Percentiles rank a stretch among this genome's conserved stretches.
phyloP scores from a whole-genome alignment of 1,140 invertebrate species.

The Arion vulgaris region DNA sequence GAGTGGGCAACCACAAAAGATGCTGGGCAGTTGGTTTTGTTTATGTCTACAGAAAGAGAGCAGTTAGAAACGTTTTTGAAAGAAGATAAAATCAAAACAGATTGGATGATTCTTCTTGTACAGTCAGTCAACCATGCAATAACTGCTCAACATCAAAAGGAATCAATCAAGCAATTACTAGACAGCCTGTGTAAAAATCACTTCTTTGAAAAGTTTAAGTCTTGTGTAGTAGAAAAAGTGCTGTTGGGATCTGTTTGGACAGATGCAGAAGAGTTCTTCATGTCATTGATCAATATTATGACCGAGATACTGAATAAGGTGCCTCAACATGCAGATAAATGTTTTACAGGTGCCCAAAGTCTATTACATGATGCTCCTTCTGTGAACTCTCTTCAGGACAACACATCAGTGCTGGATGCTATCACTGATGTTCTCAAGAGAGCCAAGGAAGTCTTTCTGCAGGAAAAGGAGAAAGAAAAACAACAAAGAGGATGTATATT shows the following conservation, averaged over 20 bases:
- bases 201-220: conserved; percentile 1
- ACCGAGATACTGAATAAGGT: neutral
- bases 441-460: neutral
- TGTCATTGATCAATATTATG: neutral
- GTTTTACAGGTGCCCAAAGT: neutral
- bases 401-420: neutral
- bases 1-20: conserved; percentile 9
- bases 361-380: neutral
- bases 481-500: neutral
- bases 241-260: neutral
- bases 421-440: neutral
- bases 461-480: neutral
- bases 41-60: neutral
- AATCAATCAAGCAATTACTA: conserved; percentile 6
- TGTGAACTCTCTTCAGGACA: neutral
- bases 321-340: neutral
- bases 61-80: neutral
- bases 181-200: neutral
- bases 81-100: neutral
- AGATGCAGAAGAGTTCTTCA: conserved; percentile 3
- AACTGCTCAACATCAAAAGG: conserved; percentile 16
- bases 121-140: neutral
- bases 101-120: neutral
- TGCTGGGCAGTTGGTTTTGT: neutral
- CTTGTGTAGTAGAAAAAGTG: neutral